phyloP scores from a whole-genome alignment of 2,888 invertebrate genomes.

The Drosophila percnosoma region DNA sequence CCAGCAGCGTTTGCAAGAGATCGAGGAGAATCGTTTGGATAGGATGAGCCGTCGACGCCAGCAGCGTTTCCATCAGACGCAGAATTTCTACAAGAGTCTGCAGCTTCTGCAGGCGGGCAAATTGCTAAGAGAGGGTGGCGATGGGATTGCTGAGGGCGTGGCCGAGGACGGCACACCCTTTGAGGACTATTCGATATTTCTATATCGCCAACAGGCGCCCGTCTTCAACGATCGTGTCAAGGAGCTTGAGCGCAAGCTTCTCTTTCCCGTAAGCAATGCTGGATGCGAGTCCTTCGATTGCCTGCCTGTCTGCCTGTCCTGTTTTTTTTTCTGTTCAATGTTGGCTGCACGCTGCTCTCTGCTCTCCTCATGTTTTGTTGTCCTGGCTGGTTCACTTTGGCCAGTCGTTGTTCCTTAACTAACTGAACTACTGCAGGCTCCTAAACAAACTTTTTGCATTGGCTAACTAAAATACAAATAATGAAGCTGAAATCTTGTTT shows the following conservation, averaged over 20 bases:
- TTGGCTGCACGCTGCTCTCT: slow-evolving; percentile 45
- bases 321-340: slow-evolving; percentile 26
- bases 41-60: slow-evolving; percentile 88
- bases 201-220: slow-evolving; percentile 93
- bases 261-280: slow-evolving; percentile 88
- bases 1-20: slow-evolving; percentile 90
- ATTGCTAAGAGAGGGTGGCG: slow-evolving; percentile 85
- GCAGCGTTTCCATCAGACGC: slow-evolving; percentile 90
- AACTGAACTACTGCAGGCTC: slow-evolving; percentile 16
- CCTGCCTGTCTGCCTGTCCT: slow-evolving; percentile 24
- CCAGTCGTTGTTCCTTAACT: slow-evolving; percentile 22
- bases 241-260: slow-evolving; percentile 91
- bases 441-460: slow-evolving; percentile 7
- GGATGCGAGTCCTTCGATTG: slow-evolving; percentile 49
- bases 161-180: slow-evolving; percentile 88
- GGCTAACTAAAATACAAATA: slow-evolving; percentile 23
- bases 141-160: slow-evolving; percentile 72
- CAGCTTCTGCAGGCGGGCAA: slow-evolving; percentile 93
- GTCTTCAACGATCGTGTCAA: slow-evolving; percentile 94
- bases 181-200: slow-evolving; percentile 93
- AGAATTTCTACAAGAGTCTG: slow-evolving; percentile 93
- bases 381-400: slow-evolving; percentile 19
- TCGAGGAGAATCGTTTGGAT: slow-evolving; percentile 88
- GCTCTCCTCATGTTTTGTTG: slow-evolving; percentile 12
- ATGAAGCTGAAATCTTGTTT: slow-evolving; percentile 2